A percentile compares a stretch with the other conserved stretches of the same genome.
Conservation (phyloP, 2,113 vertebrate species). For the Ahaetulla prasina region DNA sequence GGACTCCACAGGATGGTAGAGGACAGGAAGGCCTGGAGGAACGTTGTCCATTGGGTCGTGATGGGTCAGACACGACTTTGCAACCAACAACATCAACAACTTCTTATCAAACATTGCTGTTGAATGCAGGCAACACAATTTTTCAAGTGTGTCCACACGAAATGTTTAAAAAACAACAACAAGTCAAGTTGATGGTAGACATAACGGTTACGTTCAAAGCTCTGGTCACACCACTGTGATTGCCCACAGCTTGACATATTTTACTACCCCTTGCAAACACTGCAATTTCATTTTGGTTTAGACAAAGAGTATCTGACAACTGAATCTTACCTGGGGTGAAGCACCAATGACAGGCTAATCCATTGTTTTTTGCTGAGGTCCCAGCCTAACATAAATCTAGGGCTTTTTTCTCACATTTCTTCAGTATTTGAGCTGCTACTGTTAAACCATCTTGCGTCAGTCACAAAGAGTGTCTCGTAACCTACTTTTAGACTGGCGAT, state of each 20-base stretch:
- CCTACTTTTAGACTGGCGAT: conserved; percentile 17
- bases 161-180: not conserved
- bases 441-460: not conserved
- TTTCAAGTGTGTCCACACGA: not conserved
- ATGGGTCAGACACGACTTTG: too few species aligned
- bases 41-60: too few species aligned
- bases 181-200: not conserved
- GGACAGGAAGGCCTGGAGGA: too few species aligned
- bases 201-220: not conserved
- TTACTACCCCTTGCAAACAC: not conserved
- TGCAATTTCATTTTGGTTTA: not conserved
- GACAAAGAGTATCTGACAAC: not conserved
- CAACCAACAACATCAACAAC: too few species aligned
- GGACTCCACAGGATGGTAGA: too few species aligned
- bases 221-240: not conserved
- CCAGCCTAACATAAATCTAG: not conserved
- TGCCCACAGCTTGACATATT: not conserved
- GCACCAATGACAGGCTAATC: not conserved
- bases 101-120: not conserved
- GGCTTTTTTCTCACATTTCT: not conserved
- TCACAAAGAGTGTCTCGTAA: not conserved
- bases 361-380: not conserved
- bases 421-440: not conserved
- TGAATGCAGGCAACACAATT: not conserved
- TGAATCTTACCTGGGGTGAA: not conserved